These are phyloP conservation scores for Zaprionus kolodkinae DNA, from an alignment of 1,140 invertebrate species.

Conservation along the genomic window DNA sequence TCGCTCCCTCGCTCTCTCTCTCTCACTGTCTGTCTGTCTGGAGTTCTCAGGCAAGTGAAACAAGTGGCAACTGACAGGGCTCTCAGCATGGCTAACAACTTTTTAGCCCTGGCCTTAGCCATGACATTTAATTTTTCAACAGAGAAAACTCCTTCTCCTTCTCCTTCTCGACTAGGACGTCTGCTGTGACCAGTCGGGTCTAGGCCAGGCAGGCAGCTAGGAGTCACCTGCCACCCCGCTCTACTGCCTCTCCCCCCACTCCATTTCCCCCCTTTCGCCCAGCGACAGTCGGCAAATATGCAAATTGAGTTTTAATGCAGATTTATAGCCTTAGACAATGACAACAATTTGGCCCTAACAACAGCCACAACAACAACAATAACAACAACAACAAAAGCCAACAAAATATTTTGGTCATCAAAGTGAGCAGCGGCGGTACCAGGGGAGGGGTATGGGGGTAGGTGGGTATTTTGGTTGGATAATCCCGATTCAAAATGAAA, in stretches of 20 bases:
- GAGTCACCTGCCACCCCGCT: neutral
- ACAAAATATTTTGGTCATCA: conserved; percentile 22
- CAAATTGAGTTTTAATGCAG: conserved; percentile 73
- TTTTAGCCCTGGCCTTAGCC: conserved; percentile 58
- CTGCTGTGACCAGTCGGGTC: conserved; percentile 22
- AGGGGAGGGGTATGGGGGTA: too few species aligned
- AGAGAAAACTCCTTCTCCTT: conserved; percentile 24
- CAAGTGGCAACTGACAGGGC: conserved; percentile 53
- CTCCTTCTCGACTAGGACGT: neutral
- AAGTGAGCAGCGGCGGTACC: neutral
- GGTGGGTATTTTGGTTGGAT: neutral
- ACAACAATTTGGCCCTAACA: conserved; percentile 47
- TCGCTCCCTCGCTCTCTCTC: neutral
- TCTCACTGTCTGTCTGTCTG: neutral
- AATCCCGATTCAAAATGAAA: conserved; percentile 15
- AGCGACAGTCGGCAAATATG: conserved; percentile 29
- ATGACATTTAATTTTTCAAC: conserved; percentile 76
- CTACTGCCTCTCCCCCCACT: neutral
- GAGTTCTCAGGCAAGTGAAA: conserved; percentile 2
- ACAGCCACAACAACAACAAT: conserved; percentile 3
- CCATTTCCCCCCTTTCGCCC: neutral
- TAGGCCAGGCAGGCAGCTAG: too few species aligned
- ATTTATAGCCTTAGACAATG: conserved; percentile 58
- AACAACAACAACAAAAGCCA: conserved; percentile 8
- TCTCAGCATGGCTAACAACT: conserved; percentile 52